Evolutionary conservation across 2,888 invertebrate genomes (phyloP), one percentile per base, ranked within the genome.

Genomic region (Chloroclysta siterata): DNA sequence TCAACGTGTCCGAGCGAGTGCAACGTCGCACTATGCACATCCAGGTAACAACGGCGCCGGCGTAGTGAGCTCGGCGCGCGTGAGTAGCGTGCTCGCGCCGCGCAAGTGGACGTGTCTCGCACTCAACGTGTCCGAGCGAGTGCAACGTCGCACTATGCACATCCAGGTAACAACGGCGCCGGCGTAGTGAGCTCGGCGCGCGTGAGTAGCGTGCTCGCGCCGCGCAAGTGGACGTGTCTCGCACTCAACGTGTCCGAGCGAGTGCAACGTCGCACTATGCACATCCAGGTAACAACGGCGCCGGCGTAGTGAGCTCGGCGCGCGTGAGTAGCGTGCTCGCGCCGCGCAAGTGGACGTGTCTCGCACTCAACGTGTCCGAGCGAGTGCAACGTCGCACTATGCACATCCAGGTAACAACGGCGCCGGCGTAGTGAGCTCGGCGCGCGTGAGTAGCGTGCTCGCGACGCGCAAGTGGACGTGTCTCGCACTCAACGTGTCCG

Each of bases 61-160:
- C 65, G 82, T 93, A 14, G 81, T 94, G 62, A 91, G 89, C 36
- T 84, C 93, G 55, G 61, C 53, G 42, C 48, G 53, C 53, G 50
- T 54, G 42, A 14, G 52, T 28, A 14, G 41, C 36, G 48, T 36
- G 33, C 53, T 42, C 44, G 51, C 46, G 28, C 55, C 51, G 29
- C 53, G 41, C n/a, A 17, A n/a, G 10, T 52, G 56, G 46, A 52
- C 46, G 4, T 47, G 53, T 28, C 48, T 55, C 41, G 46, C 39
- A 52, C 51, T 39, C 60, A 51, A 60, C 54, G 60, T 60, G 4
- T 11, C 15, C 50, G 53, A 57, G 48, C 39, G 60, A 3, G 17
- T 60, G 39, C 52, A 54, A 14, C 14, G 60, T 0, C 54, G 33
- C 52, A 48, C 51, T 17, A 69, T 69, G 62, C 61, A 55, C 57